Evolutionary conservation across 2,888 invertebrate species (phyloP), one percentile per base, ranked within the genome.

Genomic region (Copidosoma aretas): DNA sequence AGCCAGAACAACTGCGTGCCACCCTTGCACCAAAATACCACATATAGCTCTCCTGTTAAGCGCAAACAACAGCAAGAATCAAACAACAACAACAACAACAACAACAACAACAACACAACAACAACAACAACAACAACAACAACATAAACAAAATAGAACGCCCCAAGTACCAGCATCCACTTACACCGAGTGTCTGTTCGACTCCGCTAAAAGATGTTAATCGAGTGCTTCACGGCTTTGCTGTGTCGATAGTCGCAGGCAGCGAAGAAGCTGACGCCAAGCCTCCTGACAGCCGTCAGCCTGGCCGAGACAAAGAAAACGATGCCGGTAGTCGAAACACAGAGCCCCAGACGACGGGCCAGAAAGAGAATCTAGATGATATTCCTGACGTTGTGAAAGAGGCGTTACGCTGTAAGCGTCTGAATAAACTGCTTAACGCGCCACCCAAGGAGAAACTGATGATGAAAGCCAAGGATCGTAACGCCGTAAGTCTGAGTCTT

Each of bases 141-240:
- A 3, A 46, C 17, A 12, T 15, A 14, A 46, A 67, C 52, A 77
- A 77, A 73, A 25, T 64, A 21, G 81, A 81, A 43, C 70, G 75
- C 49, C 46, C 74, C 4, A 79, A 78, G 46, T 74, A 73, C 59
- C 87, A 85, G 12, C 85, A 87, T 1, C 90, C 89, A 75, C 89
- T 90, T 17, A 91, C 91, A 73, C 91, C 91, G 0, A 92, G 91
- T 72, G 89, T 93, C 0, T 92, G 91, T 73, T 91, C 91, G 0
- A 93, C 93, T 0, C 93, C 93, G 0, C 88, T 93, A 87, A 88
- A 91, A 0, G 93, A 93, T 78, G 77, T 83, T 1, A 91, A 89
- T 80, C 91, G 92, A 81, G 86, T 93, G 1, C 79, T 93, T 10
- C 91, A 91, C 75, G 91, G 88, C 14, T 91, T 89, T 70, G 89